phyloP scores from a whole-genome alignment of 2,797 vertebrate genomes.

The Dermochelys coriacea region DNA sequence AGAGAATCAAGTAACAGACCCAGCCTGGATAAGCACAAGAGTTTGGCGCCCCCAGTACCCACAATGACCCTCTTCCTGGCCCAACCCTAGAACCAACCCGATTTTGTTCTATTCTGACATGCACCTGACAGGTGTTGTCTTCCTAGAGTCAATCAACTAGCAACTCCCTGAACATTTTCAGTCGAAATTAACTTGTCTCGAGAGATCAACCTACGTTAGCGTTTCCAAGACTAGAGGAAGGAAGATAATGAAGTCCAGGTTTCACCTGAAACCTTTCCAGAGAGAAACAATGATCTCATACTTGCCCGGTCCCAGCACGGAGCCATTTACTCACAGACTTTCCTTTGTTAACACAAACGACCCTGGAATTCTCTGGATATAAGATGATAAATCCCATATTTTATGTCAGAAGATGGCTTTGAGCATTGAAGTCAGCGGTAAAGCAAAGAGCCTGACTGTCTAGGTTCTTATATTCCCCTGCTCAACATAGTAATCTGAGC shows the following conservation, averaged over 20 bases:
- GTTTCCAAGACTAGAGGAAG: constrained; percentile 9
- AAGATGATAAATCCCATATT: neutral
- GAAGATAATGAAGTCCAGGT: neutral
- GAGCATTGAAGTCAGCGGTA: neutral
- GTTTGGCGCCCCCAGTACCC: fast-evolving
- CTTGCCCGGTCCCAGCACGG: neutral
- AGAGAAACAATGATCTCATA: neutral
- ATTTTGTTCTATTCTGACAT: neutral
- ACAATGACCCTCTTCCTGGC: neutral
- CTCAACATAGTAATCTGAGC: neutral
- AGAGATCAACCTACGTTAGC: neutral
- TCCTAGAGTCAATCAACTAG: neutral
- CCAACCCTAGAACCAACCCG: neutral
- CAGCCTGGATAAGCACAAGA: neutral
- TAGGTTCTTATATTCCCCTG: neutral
- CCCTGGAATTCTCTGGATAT: neutral
- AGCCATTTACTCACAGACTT: neutral
- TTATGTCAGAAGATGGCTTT: neutral
- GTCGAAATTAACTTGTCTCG: neutral
- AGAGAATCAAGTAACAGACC: neutral
- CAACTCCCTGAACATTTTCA: neutral
- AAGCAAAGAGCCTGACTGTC: neutral
- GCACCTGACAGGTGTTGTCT: neutral
- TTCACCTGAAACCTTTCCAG: neutral
- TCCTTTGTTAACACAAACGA: neutral